phyloP scores from a whole-genome alignment of 2,888 invertebrate genomes.

The Lomographa bimaculata region DNA sequence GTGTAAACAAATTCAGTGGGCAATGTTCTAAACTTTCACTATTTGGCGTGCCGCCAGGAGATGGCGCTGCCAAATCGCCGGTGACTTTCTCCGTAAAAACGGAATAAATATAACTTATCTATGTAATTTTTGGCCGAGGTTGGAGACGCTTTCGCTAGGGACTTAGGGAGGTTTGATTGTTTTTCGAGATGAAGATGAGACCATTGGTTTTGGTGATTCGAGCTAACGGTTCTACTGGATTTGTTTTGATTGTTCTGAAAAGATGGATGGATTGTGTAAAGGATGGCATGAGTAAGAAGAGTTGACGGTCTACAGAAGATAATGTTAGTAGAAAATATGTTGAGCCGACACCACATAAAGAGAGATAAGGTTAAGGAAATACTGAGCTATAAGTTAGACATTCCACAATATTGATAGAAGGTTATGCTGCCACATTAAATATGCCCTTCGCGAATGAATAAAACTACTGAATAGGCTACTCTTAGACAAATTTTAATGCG shows the following conservation, averaged over 20 bases:
- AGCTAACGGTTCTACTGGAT: not conserved
- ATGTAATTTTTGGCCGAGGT: slow-evolving; percentile 48
- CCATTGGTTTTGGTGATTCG: slow-evolving; percentile 3
- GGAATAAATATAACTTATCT: slow-evolving; percentile 69
- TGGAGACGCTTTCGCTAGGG: slow-evolving; percentile 38
- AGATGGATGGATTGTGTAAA: not conserved
- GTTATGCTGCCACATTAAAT: too few species aligned
- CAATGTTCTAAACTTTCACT: slow-evolving; percentile 76
- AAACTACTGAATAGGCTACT: too few species aligned
- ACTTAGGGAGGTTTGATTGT: slow-evolving; percentile 6
- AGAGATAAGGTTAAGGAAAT: too few species aligned
- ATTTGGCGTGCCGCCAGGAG: slow-evolving; percentile 63
- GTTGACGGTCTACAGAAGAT: too few species aligned
- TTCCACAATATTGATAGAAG: too few species aligned
- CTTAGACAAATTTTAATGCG: too few species aligned
- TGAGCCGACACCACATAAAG: too few species aligned
- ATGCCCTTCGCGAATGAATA: too few species aligned
- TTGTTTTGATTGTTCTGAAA: not conserved
- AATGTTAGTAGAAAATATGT: too few species aligned
- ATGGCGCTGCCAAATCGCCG: slow-evolving; percentile 59
- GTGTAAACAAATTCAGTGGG: slow-evolving; percentile 74
- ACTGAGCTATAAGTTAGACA: too few species aligned
- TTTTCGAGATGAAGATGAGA: slow-evolving; percentile 3
- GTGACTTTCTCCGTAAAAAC: slow-evolving; percentile 64
- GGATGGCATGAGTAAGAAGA: too few species aligned